Percentiles rank a stretch among this genome's conserved stretches.
phyloP scores from a whole-genome alignment of 2,888 invertebrate species.

The Steinernema carpocapsae region DNA sequence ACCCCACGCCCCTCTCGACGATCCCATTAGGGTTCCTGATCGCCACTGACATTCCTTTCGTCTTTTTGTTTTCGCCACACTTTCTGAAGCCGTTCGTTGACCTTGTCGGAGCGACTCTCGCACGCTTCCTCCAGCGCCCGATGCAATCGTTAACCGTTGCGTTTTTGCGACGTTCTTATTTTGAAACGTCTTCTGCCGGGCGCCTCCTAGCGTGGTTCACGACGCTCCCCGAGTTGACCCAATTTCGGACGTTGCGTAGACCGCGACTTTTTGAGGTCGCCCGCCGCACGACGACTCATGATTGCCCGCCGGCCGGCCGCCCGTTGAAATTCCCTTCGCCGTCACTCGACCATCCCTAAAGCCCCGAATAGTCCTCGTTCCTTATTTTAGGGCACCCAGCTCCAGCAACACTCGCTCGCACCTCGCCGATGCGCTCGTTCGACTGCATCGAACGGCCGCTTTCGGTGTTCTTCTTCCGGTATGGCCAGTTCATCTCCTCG shows the following conservation, averaged over 20 bases:
- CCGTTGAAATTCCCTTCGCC: constrained; percentile 20
- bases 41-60: constrained; percentile 24
- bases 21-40: not conserved
- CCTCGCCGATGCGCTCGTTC: constrained; percentile 44
- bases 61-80: constrained; percentile 31
- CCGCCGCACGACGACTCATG: constrained; percentile 2
- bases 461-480: constrained; percentile 55
- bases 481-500: constrained; percentile 52
- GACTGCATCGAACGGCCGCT: constrained; percentile 58
- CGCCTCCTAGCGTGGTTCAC: not conserved
- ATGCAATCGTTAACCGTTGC: constrained; percentile 23
- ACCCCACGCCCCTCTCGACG: constrained; percentile 22
- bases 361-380: not conserved
- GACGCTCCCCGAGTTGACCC: not conserved
- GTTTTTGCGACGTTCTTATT: constrained; percentile 21
- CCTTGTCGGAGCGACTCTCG: too few species aligned
- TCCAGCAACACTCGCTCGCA: too few species aligned
- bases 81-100: constrained; percentile 31
- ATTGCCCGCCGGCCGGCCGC: constrained; percentile 13
- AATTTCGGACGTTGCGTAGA: constrained; percentile 18
- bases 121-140: not conserved
- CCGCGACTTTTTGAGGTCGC: constrained; percentile 25
- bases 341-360: constrained; percentile 15
- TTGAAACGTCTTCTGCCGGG: not conserved
- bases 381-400: constrained; percentile 9